These are phyloP conservation scores for Marisa cornuarietis DNA, from an alignment of 1,140 invertebrate species.

Conservation along the genomic window DNA sequence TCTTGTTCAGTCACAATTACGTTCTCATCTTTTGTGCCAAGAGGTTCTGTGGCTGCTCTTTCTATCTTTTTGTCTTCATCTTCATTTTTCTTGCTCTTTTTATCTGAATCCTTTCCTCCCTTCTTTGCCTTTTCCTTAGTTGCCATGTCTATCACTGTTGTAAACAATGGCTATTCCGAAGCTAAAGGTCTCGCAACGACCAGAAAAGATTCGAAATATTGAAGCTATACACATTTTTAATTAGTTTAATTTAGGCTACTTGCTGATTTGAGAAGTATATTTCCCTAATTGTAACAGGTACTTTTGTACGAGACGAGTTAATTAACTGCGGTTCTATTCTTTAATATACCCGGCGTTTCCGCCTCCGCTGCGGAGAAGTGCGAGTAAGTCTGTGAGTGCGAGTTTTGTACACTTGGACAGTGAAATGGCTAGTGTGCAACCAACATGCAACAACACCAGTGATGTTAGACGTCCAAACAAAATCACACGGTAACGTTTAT, in stretches of 20 bases:
- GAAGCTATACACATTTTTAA: neutral
- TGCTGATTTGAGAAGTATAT: neutral
- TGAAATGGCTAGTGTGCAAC: neutral
- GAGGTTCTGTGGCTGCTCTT: slow-evolving; percentile 19
- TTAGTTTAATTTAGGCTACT: neutral
- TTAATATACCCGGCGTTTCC: neutral
- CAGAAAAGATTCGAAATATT: neutral
- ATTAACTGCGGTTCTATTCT: neutral
- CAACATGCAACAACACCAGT: slow-evolving; percentile 26
- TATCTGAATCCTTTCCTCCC: slow-evolving; percentile 46
- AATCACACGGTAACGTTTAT: slow-evolving; percentile 36
- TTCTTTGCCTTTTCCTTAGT: slow-evolving; percentile 48
- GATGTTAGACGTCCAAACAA: slow-evolving; percentile 46
- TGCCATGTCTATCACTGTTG: slow-evolving; percentile 51
- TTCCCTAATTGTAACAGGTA: neutral
- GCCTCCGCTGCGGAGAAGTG: neutral
- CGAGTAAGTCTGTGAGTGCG: no score
- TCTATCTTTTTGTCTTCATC: slow-evolving; percentile 46
- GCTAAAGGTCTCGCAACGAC: slow-evolving; percentile 8
- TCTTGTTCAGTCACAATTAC: slow-evolving; percentile 31
- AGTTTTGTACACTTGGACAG: no score
- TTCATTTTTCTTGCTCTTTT: slow-evolving; percentile 55
- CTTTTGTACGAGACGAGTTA: neutral
- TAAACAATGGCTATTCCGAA: slow-evolving; percentile 48
- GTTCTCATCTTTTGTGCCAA: slow-evolving; percentile 37